Conservation (phyloP, 2,113 vertebrate species). For the Pluvianellus socialis region DNA sequence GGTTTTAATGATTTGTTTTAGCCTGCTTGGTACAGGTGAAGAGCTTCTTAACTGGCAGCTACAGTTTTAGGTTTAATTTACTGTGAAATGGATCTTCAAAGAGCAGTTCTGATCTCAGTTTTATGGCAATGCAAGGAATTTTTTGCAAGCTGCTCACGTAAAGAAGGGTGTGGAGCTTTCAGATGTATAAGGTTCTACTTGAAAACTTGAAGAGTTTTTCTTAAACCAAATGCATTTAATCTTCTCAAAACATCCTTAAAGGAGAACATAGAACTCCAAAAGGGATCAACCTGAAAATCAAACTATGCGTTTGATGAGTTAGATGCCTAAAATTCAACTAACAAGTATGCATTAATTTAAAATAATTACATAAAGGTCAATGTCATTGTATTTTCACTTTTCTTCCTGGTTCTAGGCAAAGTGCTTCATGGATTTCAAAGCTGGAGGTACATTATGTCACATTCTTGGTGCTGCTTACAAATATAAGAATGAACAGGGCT, state of each 20-base stretch:
- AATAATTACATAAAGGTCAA: background rate
- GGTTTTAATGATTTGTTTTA: background rate
- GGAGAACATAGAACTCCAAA: background rate
- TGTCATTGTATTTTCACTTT: background rate
- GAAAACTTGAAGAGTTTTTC: background rate
- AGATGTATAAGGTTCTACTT: background rate
- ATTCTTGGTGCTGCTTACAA: constrained; percentile 97
- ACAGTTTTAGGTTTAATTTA: background rate
- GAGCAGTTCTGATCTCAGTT: background rate
- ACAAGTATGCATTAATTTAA: background rate
- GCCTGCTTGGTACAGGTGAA: background rate
- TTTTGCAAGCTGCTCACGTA: accelerated
- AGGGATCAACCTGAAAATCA: background rate
- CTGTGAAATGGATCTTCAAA: background rate
- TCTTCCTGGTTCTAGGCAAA: constrained; percentile 83
- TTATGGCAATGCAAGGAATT: background rate
- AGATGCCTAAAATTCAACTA: background rate
- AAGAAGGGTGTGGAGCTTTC: background rate
- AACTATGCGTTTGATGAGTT: background rate
- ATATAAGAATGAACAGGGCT: constrained; percentile 97
- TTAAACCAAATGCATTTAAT: background rate
- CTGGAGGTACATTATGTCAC: constrained; percentile 93
- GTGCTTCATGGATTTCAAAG: constrained; percentile 98
- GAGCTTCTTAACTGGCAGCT: background rate
- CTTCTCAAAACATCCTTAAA: background rate